Conservation (phyloP, 2,888 invertebrate species). For the Drosophila mercatorum region DNA sequence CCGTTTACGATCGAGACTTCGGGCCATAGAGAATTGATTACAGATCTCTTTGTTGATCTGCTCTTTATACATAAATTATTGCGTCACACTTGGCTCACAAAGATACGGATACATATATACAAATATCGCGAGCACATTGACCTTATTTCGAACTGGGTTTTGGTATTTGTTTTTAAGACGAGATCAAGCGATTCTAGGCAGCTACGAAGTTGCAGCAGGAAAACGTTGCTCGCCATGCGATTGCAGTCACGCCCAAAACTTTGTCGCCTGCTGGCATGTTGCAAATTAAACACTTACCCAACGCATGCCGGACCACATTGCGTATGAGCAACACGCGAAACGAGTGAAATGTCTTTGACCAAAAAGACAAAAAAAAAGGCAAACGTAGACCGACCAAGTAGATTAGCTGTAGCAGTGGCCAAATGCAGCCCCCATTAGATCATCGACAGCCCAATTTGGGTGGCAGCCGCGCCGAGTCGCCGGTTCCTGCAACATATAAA, state of each 20-base stretch:
- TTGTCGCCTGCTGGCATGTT: slow-evolving; percentile 36
- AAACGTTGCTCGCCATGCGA: slow-evolving; percentile 16
- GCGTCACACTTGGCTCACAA: slow-evolving; percentile 36
- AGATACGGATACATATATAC: background rate
- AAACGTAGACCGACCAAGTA: slow-evolving; percentile 43
- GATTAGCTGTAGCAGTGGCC: slow-evolving; percentile 43
- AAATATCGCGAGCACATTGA: slow-evolving; percentile 43
- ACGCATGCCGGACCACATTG: slow-evolving; percentile 30
- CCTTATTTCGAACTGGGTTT: slow-evolving; percentile 46
- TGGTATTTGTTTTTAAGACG: background rate
- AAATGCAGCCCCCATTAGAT: slow-evolving; percentile 62
- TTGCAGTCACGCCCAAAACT: slow-evolving; percentile 38
- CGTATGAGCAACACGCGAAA: slow-evolving; percentile 38
- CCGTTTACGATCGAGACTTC: slow-evolving; percentile 38
- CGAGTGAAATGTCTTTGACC: slow-evolving; percentile 51
- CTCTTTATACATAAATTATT: slow-evolving; percentile 60
- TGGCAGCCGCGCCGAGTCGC: background rate
- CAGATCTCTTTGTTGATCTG: slow-evolving; percentile 38
- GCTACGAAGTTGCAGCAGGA: slow-evolving; percentile 17
- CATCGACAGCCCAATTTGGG: slow-evolving; percentile 55
- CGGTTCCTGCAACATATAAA: slow-evolving; percentile 57
- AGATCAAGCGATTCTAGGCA: slow-evolving; percentile 38
- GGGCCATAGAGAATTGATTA: slow-evolving; percentile 54
- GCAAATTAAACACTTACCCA: slow-evolving; percentile 51
- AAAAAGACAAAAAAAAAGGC: slow-evolving; percentile 11